Conservation (phyloP, 30 jellyfish, hydroid and myxozoan species). For the Rhopilema esculentum region DNA sequence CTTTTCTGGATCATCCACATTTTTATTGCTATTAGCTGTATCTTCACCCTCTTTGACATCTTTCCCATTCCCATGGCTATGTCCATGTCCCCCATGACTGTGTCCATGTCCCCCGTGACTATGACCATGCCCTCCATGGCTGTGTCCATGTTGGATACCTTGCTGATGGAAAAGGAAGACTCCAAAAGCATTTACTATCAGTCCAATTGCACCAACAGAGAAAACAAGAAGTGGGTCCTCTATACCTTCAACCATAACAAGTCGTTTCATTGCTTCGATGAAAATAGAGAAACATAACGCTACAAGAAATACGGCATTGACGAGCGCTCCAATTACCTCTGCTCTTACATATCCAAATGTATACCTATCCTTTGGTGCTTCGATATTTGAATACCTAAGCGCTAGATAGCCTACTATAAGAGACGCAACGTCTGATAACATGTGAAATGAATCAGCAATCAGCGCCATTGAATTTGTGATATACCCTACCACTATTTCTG, state of each 20-base stretch:
- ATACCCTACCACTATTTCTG: constrained; percentile 95
- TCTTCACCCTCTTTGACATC: background rate
- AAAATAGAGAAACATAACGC: constrained; percentile 95
- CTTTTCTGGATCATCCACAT: background rate
- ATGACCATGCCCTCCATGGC: constrained; percentile 90
- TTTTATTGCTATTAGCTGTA: background rate
- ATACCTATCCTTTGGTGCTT: constrained; percentile 82
- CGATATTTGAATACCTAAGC: constrained; percentile 65
- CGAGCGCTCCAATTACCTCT: constrained; percentile 97
- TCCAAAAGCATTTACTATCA: constrained; percentile 93
- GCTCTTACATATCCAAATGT: constrained; percentile 98
- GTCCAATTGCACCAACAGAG: constrained; percentile 95
- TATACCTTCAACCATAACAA: constrained; percentile 81
- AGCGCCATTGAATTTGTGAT: constrained; percentile 98
- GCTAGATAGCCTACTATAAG: constrained; percentile 95
- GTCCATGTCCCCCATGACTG: constrained; percentile 76
- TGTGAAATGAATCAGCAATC: constrained; percentile 97
- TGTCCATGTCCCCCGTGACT: constrained; percentile 83
- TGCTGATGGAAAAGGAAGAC: constrained; percentile 95
- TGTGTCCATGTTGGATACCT: constrained; percentile 95
- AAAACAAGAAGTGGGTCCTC: constrained; percentile 91
- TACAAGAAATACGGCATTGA: constrained; percentile 96
- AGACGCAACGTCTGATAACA: constrained; percentile 97
- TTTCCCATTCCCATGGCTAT: constrained; percentile 36
- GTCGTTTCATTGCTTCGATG: constrained; percentile 90